Conservation (phyloP, 2,888 invertebrate genomes). For the Stenolophus ochropezus region DNA sequence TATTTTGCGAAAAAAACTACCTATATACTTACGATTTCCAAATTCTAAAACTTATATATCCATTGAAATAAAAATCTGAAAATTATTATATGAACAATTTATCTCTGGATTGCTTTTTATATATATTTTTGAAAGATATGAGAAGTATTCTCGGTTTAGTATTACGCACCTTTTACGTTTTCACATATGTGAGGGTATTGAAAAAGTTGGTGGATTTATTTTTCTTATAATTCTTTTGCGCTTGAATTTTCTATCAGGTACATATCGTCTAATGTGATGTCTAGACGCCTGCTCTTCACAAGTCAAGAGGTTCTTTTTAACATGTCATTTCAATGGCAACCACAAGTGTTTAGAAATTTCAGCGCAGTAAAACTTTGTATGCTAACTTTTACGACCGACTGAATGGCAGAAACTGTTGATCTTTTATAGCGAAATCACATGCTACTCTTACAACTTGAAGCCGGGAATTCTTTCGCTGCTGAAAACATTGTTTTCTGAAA, state of each 20-base stretch:
- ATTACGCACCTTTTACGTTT: not conserved
- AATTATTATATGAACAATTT: not conserved
- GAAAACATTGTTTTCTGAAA: not conserved
- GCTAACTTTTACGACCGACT: not conserved
- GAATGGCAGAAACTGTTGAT: not conserved
- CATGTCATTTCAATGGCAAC: not conserved
- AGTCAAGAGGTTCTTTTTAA: slow-evolving; percentile 23
- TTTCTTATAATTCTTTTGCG: not conserved
- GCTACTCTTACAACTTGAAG: not conserved
- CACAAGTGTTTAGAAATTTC: slow-evolving; percentile 5
- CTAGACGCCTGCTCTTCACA: not conserved
- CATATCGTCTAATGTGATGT: not conserved
- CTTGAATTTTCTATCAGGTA: slow-evolving; percentile 16
- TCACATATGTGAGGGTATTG: not conserved
- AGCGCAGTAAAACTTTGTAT: not conserved
- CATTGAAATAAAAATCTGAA: too few species aligned
- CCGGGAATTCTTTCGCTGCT: not conserved
- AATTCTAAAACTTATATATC: too few species aligned
- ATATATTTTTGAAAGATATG: not conserved
- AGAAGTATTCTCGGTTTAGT: not conserved
- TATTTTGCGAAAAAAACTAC: too few species aligned
- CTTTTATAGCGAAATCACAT: not conserved
- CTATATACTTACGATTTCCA: too few species aligned
- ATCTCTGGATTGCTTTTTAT: too few species aligned
- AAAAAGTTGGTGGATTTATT: not conserved